A percentile compares a stretch with the other conserved stretches of the same genome.
These are phyloP conservation scores for Lapara coniferarum DNA, from an alignment of 2,888 invertebrate species.

Conservation along the genomic window DNA sequence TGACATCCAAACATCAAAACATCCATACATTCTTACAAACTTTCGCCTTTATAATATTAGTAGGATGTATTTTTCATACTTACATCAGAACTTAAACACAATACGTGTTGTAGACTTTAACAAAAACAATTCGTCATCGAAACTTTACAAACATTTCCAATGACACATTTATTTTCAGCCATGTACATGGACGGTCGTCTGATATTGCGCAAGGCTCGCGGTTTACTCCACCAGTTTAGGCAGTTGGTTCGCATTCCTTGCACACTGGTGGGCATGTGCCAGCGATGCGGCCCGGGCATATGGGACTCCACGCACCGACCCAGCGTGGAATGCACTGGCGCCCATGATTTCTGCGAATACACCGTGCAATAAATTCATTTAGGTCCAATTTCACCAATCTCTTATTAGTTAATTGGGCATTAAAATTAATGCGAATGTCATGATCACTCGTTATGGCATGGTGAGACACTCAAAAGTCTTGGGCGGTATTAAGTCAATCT, in stretches of 20 bases:
- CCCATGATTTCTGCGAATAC: conserved; percentile 84
- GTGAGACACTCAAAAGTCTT: no score
- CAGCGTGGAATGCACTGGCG: conserved; percentile 91
- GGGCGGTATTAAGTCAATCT: no score
- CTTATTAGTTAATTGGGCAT: no score
- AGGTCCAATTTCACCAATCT: no score
- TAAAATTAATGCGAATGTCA: no score
- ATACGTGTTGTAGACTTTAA: background rate
- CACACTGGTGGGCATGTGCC: conserved; percentile 93
- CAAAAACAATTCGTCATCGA: background rate
- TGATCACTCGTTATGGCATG: no score
- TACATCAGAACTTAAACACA: background rate
- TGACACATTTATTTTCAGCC: conserved; percentile 76
- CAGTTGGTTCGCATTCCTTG: conserved; percentile 94
- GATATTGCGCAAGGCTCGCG: conserved; percentile 95
- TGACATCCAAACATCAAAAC: no score
- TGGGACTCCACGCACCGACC: conserved; percentile 97
- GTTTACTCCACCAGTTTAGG: conserved; percentile 95
- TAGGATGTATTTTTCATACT: no score
- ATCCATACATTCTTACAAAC: no score
- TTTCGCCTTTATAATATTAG: no score
- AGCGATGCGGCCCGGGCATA: conserved; percentile 95
- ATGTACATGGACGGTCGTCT: conserved; percentile 98
- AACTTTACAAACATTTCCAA: background rate
- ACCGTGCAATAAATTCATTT: conserved; percentile 59